Evolutionary conservation across 2,888 invertebrate species (phyloP).

Genomic region (Ormia ochracea): DNA sequence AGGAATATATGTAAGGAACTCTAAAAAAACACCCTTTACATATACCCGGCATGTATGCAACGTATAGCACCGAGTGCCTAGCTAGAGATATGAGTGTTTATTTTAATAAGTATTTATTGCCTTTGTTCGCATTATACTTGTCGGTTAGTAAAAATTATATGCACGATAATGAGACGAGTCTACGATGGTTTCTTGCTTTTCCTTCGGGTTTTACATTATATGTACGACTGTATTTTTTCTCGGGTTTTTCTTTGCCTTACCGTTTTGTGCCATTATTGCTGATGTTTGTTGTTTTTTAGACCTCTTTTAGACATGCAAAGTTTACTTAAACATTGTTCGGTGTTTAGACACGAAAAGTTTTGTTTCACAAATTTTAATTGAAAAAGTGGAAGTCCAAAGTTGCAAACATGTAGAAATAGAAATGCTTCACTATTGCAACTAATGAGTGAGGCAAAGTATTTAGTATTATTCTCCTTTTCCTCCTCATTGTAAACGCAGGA

Average conservation of each 20-base stretch:
- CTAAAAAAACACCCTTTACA: no score
- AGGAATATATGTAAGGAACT: no score
- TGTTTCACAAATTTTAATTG: no score
- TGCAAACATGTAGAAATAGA: no score
- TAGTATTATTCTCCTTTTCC: no score
- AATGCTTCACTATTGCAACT: no score
- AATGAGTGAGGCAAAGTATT: no score
- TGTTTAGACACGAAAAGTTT: no score
- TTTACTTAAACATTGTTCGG: not conserved
- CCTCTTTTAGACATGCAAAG: no score
- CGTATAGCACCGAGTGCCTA: not conserved
- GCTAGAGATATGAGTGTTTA: constrained; percentile 25
- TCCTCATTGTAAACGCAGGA: no score
- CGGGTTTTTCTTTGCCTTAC: not conserved
- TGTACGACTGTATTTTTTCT: not conserved
- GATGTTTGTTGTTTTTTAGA: not conserved
- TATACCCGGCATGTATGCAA: not conserved
- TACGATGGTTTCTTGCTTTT: not conserved
- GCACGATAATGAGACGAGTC: not conserved
- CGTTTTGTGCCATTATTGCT: no score
- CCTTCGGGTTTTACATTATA: not conserved
- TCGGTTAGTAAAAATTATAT: constrained; percentile 8
- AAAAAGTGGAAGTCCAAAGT: no score
- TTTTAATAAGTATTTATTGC: not conserved
- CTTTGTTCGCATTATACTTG: constrained; percentile 14